Evolutionary conservation across 2,113 vertebrate genomes (phyloP).

Genomic region (Ailurus styani): DNA sequence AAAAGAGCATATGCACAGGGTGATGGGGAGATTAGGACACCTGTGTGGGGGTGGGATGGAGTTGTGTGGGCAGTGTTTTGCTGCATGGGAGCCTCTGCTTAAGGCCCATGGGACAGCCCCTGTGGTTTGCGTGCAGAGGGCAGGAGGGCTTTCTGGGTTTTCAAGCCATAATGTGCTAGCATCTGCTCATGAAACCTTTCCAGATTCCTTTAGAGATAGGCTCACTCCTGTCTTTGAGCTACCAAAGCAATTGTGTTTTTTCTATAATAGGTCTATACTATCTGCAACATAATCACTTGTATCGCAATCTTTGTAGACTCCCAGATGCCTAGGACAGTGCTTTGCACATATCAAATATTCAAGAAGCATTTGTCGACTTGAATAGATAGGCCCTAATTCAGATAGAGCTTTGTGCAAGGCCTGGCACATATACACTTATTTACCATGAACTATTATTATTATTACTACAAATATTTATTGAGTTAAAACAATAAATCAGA

Average conservation of each 20-base stretch:
- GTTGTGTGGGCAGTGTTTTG: neutral
- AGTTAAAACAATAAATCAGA: neutral
- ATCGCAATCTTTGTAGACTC: neutral
- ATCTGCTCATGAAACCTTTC: neutral
- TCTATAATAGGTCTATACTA: fast-evolving
- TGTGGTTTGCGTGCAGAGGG: neutral
- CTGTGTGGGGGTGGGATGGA: neutral
- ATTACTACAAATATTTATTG: neutral
- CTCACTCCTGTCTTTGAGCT: neutral
- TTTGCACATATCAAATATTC: neutral
- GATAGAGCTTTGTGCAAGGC: neutral
- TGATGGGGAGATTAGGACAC: neutral
- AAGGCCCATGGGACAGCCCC: neutral
- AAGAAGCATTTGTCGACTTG: neutral
- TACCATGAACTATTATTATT: neutral
- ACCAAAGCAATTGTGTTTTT: neutral
- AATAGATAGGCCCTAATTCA: neutral
- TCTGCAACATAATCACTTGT: neutral
- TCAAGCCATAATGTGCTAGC: neutral
- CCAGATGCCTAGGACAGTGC: neutral
- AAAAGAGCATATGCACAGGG: neutral
- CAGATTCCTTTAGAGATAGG: neutral
- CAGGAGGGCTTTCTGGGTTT: neutral
- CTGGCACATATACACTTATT: neutral
- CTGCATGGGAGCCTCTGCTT: fast-evolving